Conservation (phyloP, 2,113 vertebrate species). For the Pseudois nayaur region DNA sequence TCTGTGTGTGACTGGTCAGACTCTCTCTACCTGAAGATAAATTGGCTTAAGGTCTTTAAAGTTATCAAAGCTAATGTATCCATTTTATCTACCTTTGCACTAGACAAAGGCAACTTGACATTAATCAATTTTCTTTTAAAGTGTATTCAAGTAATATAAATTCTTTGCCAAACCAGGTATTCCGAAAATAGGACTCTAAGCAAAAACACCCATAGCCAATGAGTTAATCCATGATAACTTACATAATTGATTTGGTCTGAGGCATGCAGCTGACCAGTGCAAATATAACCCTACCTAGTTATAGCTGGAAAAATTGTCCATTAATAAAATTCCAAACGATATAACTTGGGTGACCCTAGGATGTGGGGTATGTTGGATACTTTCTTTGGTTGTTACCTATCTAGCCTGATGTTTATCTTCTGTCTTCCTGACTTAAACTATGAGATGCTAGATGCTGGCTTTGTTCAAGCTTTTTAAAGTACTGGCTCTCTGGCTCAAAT, state of each 20-base stretch:
- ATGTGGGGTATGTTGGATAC: background rate
- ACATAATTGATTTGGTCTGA: background rate
- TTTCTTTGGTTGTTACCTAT: background rate
- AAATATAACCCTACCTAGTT: background rate
- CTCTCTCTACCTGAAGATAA: background rate
- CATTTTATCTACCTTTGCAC: background rate
- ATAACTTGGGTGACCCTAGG: background rate
- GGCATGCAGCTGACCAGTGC: background rate
- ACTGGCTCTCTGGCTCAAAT: background rate
- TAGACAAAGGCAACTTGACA: background rate
- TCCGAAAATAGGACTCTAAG: background rate
- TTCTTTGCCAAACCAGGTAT: background rate
- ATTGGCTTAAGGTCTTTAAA: background rate
- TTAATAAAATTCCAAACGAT: background rate
- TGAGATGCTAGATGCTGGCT: background rate
- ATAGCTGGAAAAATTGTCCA: background rate
- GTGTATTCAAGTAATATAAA: background rate
- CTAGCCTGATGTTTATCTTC: background rate
- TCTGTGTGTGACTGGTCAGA: background rate
- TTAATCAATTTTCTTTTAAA: slow-evolving; percentile 2
- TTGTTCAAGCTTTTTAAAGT: background rate
- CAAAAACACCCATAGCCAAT: background rate
- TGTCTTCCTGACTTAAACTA: background rate
- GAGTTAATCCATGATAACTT: background rate
- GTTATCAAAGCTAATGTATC: background rate